Conservation (phyloP, 2,113 vertebrate genomes). For the Alexandromys fortis region DNA sequence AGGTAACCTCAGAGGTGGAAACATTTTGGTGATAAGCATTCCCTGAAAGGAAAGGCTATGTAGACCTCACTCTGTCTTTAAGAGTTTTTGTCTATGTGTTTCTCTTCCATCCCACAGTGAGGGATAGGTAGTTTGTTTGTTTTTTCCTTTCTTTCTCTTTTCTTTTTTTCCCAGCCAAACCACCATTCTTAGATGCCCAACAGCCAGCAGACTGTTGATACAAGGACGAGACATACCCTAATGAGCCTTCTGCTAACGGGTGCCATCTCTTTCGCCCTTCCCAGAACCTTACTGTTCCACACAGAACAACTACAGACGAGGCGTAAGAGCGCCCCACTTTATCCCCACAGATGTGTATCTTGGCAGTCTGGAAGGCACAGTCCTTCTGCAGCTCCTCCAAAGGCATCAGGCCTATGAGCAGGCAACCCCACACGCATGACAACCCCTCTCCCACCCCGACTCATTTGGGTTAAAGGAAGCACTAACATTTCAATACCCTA, state of each 20-base stretch:
- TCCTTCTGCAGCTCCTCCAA: background rate
- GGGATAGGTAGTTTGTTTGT: accelerated
- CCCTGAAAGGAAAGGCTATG: too few species aligned
- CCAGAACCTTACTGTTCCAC: background rate
- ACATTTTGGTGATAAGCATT: too few species aligned
- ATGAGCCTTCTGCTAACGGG: background rate
- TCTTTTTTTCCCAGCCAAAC: background rate
- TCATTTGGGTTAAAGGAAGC: constrained; percentile 51
- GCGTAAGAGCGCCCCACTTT: background rate
- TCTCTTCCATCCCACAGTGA: background rate
- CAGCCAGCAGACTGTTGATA: background rate
- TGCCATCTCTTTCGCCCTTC: background rate
- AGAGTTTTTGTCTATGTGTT: background rate
- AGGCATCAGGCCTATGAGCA: background rate
- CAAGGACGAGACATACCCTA: background rate
- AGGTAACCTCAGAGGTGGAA: too few species aligned
- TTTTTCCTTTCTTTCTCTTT: background rate
- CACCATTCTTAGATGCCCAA: too few species aligned
- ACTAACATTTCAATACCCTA: constrained; percentile 27
- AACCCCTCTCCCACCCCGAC: too few species aligned
- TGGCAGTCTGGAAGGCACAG: background rate
- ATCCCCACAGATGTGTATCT: background rate
- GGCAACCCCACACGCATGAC: background rate
- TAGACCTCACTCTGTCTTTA: too few species aligned
- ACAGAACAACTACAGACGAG: background rate